Conservation (phyloP, 2,888 invertebrate species). For the Xestia rhomboidea region DNA sequence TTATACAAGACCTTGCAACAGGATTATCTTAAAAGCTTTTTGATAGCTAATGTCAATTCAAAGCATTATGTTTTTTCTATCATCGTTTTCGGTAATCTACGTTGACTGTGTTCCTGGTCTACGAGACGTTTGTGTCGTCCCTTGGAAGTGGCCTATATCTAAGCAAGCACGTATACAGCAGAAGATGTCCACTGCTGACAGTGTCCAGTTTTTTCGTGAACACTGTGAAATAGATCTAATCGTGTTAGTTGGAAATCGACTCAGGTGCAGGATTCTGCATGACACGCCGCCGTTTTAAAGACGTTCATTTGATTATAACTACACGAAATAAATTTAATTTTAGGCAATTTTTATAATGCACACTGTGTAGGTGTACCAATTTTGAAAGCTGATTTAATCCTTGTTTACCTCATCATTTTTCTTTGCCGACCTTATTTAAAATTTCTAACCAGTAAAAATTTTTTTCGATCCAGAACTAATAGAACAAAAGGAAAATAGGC, state of each 20-base stretch:
- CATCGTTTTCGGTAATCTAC: not conserved
- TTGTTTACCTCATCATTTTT: constrained; percentile 9
- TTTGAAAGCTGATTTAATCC: not conserved
- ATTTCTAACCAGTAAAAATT: not conserved
- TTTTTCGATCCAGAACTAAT: not conserved
- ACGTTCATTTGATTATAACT: not conserved
- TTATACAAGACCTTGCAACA: not conserved
- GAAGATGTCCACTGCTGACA: not conserved
- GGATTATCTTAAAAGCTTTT: too few relatives aligned
- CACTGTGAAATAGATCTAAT: not conserved
- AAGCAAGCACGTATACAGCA: not conserved
- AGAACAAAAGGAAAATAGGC: not conserved
- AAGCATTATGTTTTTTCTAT: not conserved
- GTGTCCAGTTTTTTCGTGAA: not conserved
- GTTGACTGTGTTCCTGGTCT: not conserved
- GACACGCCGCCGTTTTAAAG: not conserved
- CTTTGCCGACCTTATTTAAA: not conserved
- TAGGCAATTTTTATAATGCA: not conserved
- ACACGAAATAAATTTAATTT: constrained; percentile 1
- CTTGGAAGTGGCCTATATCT: not conserved
- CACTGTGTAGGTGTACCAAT: not conserved
- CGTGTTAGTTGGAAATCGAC: not conserved
- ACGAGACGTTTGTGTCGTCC: not conserved
- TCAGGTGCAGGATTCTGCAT: not conserved
- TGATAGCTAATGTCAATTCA: too few relatives aligned